These are phyloP conservation scores for Phthorimaea operculella DNA, from an alignment of 1,140 invertebrate species.

Conservation along the genomic window DNA sequence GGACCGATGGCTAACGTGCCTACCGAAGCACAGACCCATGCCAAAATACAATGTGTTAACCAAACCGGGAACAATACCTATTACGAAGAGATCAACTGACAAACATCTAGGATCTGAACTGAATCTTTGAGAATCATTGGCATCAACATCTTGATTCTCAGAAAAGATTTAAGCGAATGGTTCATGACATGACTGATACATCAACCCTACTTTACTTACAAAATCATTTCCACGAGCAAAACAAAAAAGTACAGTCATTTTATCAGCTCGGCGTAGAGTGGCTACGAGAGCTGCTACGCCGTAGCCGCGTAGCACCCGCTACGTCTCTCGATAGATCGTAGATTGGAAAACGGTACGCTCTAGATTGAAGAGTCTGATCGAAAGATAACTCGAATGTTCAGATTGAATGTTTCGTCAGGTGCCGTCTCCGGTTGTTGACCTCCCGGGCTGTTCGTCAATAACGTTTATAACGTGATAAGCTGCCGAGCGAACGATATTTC, in stretches of 20 bases:
- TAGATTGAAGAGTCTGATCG: not conserved
- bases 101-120: too few species aligned
- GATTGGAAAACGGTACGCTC: not conserved
- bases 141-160: too few species aligned
- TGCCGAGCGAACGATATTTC: not conserved
- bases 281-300: not conserved
- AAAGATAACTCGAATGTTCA: not conserved
- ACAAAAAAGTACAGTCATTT: not conserved
- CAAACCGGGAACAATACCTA: too few species aligned
- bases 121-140: too few species aligned
- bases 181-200: too few species aligned
- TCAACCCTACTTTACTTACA: too few species aligned
- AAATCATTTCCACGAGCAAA: too few species aligned
- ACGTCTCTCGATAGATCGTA: not conserved
- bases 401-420: not conserved
- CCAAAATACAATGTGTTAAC: too few species aligned
- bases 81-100: too few species aligned
- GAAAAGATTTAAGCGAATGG: too few species aligned
- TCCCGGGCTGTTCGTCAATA: slow-evolving; percentile 3
- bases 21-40: too few species aligned
- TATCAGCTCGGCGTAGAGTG: not conserved
- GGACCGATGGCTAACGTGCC: too few species aligned
- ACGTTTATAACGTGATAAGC: slow-evolving; percentile 4
- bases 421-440: not conserved
- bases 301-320: not conserved